Conservation (phyloP, 2,888 invertebrate genomes). For the Epinotia nisella region DNA sequence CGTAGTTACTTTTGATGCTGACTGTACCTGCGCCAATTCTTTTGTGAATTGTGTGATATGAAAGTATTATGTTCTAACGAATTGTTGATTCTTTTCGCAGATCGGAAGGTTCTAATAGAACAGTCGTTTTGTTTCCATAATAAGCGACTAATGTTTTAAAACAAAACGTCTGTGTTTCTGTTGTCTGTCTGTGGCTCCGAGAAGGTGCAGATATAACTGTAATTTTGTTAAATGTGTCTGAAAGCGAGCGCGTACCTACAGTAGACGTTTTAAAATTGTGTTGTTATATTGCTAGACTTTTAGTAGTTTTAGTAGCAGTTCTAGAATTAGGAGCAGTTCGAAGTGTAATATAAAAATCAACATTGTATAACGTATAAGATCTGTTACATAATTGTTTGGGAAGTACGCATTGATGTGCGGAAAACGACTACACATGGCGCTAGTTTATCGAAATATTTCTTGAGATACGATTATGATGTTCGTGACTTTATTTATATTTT, state of each 20-base stretch:
- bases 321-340: no score
- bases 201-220: not conserved
- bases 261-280: not conserved
- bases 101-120: not conserved
- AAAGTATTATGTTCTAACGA: not conserved
- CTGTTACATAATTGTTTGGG: not conserved
- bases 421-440: constrained; percentile 8
- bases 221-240: not conserved
- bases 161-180: not conserved
- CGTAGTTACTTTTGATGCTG: no score
- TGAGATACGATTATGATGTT: constrained; percentile 8
- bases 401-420: constrained; percentile 15
- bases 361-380: not conserved
- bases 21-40: no score
- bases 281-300: constrained; percentile 10
- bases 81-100: not conserved
- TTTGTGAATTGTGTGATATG: not conserved
- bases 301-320: no score
- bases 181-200: not conserved
- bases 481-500: not conserved
- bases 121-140: constrained; percentile 18
- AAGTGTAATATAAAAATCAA: no score
- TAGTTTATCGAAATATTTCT: constrained; percentile 8
- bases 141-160: constrained; percentile 15
- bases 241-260: not conserved